A percentile compares a stretch with the other conserved stretches of the same genome.
These are phyloP conservation scores for Siniperca obscura DNA, from an alignment of 2,797 vertebrate species.

Conservation along the genomic window DNA sequence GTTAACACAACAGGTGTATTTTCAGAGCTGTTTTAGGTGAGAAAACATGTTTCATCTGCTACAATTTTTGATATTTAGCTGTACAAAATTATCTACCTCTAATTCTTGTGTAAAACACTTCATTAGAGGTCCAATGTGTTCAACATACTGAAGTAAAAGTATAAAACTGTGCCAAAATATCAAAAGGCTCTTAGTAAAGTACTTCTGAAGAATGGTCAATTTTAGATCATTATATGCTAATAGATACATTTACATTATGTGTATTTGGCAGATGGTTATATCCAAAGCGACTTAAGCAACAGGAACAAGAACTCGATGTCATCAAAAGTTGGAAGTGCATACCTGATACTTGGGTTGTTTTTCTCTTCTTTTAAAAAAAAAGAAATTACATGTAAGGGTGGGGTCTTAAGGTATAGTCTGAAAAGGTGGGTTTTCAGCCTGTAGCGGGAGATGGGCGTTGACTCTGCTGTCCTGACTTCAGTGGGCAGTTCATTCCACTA, in stretches of 20 bases:
- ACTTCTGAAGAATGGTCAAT: background rate
- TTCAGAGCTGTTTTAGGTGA: background rate
- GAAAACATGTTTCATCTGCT: background rate
- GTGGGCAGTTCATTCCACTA: background rate
- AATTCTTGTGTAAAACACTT: background rate
- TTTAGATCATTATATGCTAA: background rate
- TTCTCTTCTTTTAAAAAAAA: background rate
- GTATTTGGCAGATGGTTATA: background rate
- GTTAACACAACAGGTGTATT: background rate
- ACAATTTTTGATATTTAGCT: background rate
- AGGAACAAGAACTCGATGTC: background rate
- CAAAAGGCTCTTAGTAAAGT: background rate
- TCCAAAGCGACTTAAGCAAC: background rate
- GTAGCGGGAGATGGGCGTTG: background rate
- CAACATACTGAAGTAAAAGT: background rate
- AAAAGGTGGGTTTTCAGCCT: no score
- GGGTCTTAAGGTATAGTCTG: background rate
- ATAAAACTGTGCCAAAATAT: background rate
- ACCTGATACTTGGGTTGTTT: no score
- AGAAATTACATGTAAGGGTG: background rate
- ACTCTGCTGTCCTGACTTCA: background rate
- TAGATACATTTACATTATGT: background rate
- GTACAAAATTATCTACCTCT: background rate
- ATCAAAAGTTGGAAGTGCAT: background rate
- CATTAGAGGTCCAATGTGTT: background rate